A percentile compares a stretch with the other conserved stretches of the same genome.
phyloP scores from a whole-genome alignment of 2,797 vertebrate species.

The Diceros bicornis region DNA sequence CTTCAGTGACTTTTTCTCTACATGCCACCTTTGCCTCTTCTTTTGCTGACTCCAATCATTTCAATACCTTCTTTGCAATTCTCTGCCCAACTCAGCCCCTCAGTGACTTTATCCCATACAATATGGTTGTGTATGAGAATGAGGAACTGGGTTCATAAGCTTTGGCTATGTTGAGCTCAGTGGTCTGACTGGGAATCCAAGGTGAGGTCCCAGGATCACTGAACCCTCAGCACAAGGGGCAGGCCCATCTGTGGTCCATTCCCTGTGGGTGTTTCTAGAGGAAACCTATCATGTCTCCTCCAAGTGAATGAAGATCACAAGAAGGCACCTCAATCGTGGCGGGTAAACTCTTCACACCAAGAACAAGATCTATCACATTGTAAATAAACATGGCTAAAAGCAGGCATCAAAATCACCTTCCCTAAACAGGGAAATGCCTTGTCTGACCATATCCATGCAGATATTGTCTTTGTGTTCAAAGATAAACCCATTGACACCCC shows the following conservation, averaged over 20 bases:
- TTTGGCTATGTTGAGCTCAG: slow-evolving; percentile 93
- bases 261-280: slow-evolving; percentile 95
- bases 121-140: slow-evolving; percentile 92
- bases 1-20: slow-evolving; percentile 94
- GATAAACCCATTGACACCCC: slow-evolving; percentile 94
- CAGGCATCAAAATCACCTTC: slow-evolving; percentile 97
- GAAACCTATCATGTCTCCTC: slow-evolving; percentile 90
- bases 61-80: slow-evolving; percentile 95
- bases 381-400: slow-evolving; percentile 97
- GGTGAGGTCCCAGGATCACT: slow-evolving; percentile 90
- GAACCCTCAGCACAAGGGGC: slow-evolving; percentile 90
- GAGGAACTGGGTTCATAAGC: slow-evolving; percentile 91
- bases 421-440: slow-evolving; percentile 95
- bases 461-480: slow-evolving; percentile 95
- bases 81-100: slow-evolving; percentile 90
- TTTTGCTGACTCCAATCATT: slow-evolving; percentile 96
- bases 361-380: slow-evolving; percentile 96
- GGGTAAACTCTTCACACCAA: slow-evolving; percentile 93
- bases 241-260: slow-evolving; percentile 94
- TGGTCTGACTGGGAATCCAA: slow-evolving; percentile 92
- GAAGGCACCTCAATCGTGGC: slow-evolving; percentile 75
- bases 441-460: slow-evolving; percentile 95
- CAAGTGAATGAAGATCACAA: slow-evolving; percentile 96
- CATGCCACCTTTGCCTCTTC: slow-evolving; percentile 95
- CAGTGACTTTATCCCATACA: slow-evolving; percentile 91